Conservation (phyloP, 2,113 vertebrate genomes). For the Opisthocomus hoazin region DNA sequence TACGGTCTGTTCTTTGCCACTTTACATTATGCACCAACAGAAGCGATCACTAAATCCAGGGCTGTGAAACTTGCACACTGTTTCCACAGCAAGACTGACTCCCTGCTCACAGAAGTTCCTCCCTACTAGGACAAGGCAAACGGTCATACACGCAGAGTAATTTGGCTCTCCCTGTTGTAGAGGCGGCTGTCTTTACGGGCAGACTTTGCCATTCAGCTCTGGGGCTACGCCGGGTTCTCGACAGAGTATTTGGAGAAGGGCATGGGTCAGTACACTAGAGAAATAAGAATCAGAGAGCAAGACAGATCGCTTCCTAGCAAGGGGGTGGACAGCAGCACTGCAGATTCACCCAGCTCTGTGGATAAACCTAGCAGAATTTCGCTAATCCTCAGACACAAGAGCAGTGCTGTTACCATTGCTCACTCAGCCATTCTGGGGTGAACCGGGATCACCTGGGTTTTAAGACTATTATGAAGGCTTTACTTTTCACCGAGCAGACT, state of each 20-base stretch:
- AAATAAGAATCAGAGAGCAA: neutral
- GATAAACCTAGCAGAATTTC: constrained; percentile 17
- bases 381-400: neutral
- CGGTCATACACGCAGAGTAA: neutral
- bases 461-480: constrained; percentile 32
- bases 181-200: neutral
- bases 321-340: neutral
- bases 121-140: neutral
- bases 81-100: neutral
- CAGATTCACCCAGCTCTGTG: neutral
- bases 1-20: neutral
- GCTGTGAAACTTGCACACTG: neutral
- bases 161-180: neutral
- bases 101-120: neutral
- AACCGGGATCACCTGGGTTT: constrained; percentile 23
- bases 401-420: neutral
- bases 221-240: neutral
- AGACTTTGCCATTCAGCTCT: neutral
- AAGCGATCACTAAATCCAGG: neutral
- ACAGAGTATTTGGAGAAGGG: constrained; percentile 19
- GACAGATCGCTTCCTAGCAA: neutral
- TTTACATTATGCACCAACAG: neutral
- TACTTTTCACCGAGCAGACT: constrained; percentile 29
- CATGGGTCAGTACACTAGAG: neutral
- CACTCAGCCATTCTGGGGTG: constrained; percentile 26